phyloP scores from a whole-genome alignment of 2,113 vertebrate species.

The Procapra przewalskii region DNA sequence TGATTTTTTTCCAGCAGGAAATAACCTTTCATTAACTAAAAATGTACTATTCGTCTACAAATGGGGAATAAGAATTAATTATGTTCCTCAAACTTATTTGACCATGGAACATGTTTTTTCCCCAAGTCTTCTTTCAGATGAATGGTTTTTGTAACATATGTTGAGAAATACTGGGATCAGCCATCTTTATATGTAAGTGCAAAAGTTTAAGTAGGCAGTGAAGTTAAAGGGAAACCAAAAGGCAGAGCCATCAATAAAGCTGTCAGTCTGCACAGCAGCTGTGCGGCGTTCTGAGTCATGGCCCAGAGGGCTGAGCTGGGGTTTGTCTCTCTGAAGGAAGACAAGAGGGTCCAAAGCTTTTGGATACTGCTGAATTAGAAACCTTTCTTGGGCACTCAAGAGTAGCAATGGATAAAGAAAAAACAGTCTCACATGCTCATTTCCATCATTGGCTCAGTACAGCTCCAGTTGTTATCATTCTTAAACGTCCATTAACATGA shows the following conservation, averaged over 20 bases:
- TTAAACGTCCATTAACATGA: constrained; percentile 53
- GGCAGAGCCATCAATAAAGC: not conserved
- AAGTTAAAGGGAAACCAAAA: not conserved
- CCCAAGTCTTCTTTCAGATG: not conserved
- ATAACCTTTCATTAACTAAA: not conserved
- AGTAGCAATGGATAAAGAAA: not conserved
- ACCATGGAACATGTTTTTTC: not conserved
- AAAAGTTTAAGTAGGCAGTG: not conserved
- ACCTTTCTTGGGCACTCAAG: not conserved
- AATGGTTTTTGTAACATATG: not conserved
- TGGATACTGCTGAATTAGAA: not conserved
- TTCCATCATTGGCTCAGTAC: not conserved
- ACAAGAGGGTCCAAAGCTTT: not conserved
- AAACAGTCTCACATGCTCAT: not conserved
- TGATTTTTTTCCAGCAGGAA: not conserved
- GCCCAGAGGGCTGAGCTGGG: not conserved
- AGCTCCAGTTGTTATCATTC: constrained; percentile 28
- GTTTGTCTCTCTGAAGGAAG: not conserved
- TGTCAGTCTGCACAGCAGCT: not conserved
- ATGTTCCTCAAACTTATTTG: not conserved
- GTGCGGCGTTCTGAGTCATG: not conserved
- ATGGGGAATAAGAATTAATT: not conserved
- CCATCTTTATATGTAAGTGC: not conserved
- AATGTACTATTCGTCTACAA: not conserved
- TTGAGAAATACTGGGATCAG: not conserved